Evolutionary conservation across 2,113 vertebrate genomes (phyloP), one percentile per base, ranked within the genome.

Genomic region (human): DNA sequence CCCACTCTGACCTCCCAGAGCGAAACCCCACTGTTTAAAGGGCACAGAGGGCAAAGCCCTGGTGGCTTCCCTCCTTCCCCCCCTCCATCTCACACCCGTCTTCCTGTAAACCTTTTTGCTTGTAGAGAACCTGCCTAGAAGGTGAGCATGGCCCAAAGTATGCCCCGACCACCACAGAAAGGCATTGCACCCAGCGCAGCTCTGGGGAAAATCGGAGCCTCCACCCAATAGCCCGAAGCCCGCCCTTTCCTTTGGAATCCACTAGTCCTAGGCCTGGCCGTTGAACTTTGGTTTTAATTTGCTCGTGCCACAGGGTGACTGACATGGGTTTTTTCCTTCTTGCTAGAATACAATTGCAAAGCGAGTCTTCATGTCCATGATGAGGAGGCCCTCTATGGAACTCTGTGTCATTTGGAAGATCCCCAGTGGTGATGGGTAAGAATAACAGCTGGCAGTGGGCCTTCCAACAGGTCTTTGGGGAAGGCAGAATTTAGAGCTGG

Each of bases 171-270:
- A 6, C 35, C 8, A 3, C 40, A 8, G 66, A 68, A 16, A 12
- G 17, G 13, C 23, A 12, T 5, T 11, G 18, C 20, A 5, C 17
- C 22, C 2, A 5, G 17, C 5, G 17, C 52, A 8, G 5, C 40
- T 0, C 48, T 6, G 52, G 70, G 2, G 12, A 11, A 6, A 35
- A 1, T 1, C 5, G 30, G 7, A 17, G 40, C 50, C 68, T 45
- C 14, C 0, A 0, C 48, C 16, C 5, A 0, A 10, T 0, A 2
- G 64, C 14, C 66, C 18, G 3, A 14, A 55, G 16, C 64, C 66
- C 2, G 0, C 8, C 32, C n/a, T 25, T 27, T 3, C 59, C 30
- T 13, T 14, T 3, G 52, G 27, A 55, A 43, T 16, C 48, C 23
- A 10, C n/a, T 6, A 45, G 55, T 9, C 50, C 30, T 3, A n/a